Conservation (phyloP, 2,888 invertebrate genomes). For the Euzetes globulus region DNA sequence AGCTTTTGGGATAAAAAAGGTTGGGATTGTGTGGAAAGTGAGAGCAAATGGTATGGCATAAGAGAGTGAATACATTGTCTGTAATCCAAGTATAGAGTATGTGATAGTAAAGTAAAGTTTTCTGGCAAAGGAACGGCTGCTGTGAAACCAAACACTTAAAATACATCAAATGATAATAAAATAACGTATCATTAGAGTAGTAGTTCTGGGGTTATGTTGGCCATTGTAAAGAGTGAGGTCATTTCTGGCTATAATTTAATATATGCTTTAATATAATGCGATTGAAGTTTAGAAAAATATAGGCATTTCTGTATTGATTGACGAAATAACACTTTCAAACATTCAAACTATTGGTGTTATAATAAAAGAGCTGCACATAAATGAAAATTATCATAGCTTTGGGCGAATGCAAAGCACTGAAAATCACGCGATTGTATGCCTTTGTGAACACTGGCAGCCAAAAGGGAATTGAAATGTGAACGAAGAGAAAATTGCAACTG, state of each 20-base stretch:
- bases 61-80: neutral
- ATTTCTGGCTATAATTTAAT: conserved; percentile 19
- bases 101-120: neutral
- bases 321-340: neutral
- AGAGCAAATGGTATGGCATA: neutral
- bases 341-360: neutral
- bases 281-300: neutral
- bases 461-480: conserved; percentile 8
- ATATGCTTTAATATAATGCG: neutral
- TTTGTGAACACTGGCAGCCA: neutral
- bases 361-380: neutral
- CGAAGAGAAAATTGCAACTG: conserved; percentile 5
- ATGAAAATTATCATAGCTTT: conserved; percentile 26
- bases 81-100: neutral
- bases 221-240: conserved; percentile 9
- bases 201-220: conserved; percentile 14
- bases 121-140: neutral
- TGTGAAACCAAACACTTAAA: conserved; percentile 28
- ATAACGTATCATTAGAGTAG: conserved; percentile 24
- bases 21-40: neutral
- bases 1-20: neutral
- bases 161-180: conserved; percentile 27
- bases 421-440: conserved; percentile 22
- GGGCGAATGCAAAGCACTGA: conserved; percentile 8
- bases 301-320: neutral